Evolutionary conservation across 2,113 vertebrate genomes (phyloP), one percentile per base, ranked within the genome.

Genomic region (Fregata magnificens): DNA sequence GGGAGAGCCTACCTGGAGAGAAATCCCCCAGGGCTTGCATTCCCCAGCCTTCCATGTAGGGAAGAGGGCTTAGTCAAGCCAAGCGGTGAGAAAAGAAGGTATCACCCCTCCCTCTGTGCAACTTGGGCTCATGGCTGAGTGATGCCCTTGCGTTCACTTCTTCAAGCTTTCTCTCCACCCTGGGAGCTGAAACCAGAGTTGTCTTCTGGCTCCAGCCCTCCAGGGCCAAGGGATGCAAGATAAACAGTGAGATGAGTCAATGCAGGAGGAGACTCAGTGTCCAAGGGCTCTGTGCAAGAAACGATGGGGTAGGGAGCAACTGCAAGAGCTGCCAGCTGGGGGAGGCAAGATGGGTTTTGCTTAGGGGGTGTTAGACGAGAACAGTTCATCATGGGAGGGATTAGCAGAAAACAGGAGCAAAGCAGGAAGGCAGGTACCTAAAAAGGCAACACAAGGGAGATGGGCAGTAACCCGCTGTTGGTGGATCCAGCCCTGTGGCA

Each of bases 241-340:
- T 10, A 1, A 32, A 42, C 1, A 0, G 5, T 5, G 72, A 36
- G 36, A 66, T 13, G 32, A 31, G 28, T 1, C 72, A 11, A 4
- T 4, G 52, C 55, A 70, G 50, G 49, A 88, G 26, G n/a, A 45
- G 8, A 5, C 26, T 36, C 6, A 0, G 42, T 18, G 1, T 13
- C 49, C 18, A 1, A 45, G 55, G 50, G 17, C 26, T 70, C 49
- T 3, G 0, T 6, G 21, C 32, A 7, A n/a, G 53, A 52, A 70
- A 32, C 0, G 1, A 17, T 1, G 19, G 44, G 9, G 15, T 9
- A 5, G 50, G 40, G 59, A 72, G 5, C 0, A 0, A 82, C n/a
- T 1, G 0, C 5, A 20, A 20, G n/a, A 22, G n/a, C 32, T 4
- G 42, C 31, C 58, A 21, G n/a, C 44, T 29, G 3, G 1, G 29